Evolutionary conservation across 1,140 invertebrate genomes (phyloP), one percentile per base, ranked within the genome.

Genomic region (Drosophila yakuba): DNA sequence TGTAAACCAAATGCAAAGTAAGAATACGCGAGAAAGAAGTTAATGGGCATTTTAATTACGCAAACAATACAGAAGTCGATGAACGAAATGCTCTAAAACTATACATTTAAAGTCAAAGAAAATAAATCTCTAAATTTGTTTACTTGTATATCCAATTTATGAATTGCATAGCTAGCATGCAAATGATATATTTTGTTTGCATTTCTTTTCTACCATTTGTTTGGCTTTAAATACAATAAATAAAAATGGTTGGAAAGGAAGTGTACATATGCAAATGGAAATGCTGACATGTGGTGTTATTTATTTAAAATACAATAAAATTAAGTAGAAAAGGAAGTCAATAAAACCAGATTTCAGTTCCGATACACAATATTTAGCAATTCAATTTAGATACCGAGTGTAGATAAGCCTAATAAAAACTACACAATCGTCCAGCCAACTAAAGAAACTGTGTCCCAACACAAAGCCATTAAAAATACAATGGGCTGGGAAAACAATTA

Each of bases 401-500:
- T 15, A 3, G 25, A 50, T 28, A 32, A 51, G 15, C 14, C 41
- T 14, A 41, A 32, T 38, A 61, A 61, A 58, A 25, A 8, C 2
- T 48, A 20, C 15, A 20, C 44, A 14, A 12, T 23, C 7, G 4
- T 28, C 23, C 47, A 48, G 0, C 6, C 4, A 48, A 28, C 25
- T 14, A 0, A 28, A 48, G 14, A 3, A 55, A n/a, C n/a, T 15
- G 38, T 6, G 4, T 43, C 3, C 41, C 41, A 20, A 20, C 17
- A 23, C 15, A 63, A 63, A 35, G 25, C 25, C 5, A 59, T 35
- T 69, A 28, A 17, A 17, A 17, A 20, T 17, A 32, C 60, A 59
- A 35, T 32, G 36, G 32, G 10, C 17, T 17, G 38, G 38, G 62
- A 48, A 50, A 50, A 71, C 44, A 71, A 71, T 58, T 71, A 58